Percentiles rank a stretch among this genome's conserved stretches.
These are phyloP conservation scores for Sinelater perroti DNA, from an alignment of 2,888 invertebrate species.

Conservation along the genomic window DNA sequence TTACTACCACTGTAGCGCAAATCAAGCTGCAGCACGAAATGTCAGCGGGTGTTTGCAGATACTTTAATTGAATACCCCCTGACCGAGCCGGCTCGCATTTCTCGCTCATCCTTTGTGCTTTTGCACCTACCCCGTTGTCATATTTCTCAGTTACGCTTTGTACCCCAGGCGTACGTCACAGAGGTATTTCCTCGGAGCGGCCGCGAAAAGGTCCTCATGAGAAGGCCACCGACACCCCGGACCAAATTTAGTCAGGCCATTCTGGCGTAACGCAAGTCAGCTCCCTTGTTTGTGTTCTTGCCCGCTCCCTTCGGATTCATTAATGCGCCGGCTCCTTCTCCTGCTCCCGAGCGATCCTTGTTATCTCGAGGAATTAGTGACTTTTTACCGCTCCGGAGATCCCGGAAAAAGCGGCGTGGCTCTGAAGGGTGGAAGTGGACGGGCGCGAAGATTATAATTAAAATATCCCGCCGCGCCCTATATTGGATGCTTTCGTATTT, in stretches of 20 bases:
- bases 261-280: constrained; percentile 12
- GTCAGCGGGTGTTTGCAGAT: too few relatives aligned
- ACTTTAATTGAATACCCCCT: too few relatives aligned
- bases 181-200: constrained; percentile 8
- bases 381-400: not conserved
- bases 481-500: constrained; percentile 29
- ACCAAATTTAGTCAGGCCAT: constrained; percentile 6
- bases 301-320: constrained; percentile 7
- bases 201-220: constrained; percentile 2
- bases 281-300: constrained; percentile 13
- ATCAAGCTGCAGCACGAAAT: too few relatives aligned
- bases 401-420: not conserved
- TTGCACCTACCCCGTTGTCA: constrained; percentile 7
- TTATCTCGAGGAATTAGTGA: constrained; percentile 5
- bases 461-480: constrained; percentile 32
- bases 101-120: constrained; percentile 1
- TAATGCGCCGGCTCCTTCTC: constrained; percentile 6
- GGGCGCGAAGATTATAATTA: constrained; percentile 28
- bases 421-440: constrained; percentile 13
- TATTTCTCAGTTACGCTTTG: constrained; percentile 10
- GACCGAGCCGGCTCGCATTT: too few relatives aligned
- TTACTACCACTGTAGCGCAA: too few relatives aligned
- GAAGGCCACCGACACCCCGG: constrained; percentile 2
- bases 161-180: constrained; percentile 1
- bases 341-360: constrained; percentile 7